Evolutionary conservation across 2,113 vertebrate genomes (phyloP), one percentile per base, ranked within the genome.

Genomic region (Paradoxurus hermaphroditus): DNA sequence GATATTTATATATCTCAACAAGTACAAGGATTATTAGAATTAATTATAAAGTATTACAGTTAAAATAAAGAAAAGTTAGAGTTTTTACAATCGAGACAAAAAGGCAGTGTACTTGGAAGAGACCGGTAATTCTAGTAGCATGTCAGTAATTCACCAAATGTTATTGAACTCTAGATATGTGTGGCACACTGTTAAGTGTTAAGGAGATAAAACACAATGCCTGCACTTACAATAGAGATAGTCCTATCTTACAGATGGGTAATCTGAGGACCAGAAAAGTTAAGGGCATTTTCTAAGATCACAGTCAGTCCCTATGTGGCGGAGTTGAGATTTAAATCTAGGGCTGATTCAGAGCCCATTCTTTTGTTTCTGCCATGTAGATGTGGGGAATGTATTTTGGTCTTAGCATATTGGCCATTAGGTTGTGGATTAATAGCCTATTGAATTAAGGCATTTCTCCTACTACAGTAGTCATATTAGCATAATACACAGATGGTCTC

Each of bases 321-420:
- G 86, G n/a, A 85, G 49, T 79, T 84, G 46, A 51, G 10, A 89
- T 97, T 84, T 88, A 87, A 91, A 81, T 75, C 27, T 49, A 93
- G 62, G 56, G 29, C 84, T 94, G 36, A 89, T 93, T 91, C 4
- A 90, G 70, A 78, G 67, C 39, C 59, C 3, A 9, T 92, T 89
- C 62, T 82, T 82, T 31, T 79, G 21, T 91, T 96, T 95, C 31
- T 95, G n/a, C 86, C 21, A 10, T 86, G 10, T 96, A 81, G n/a
- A 23, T 91, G 34, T 96, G 39, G n/a, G 53, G 56, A 92, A 79
- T 96, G 34, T 63, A 77, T 92, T 23, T 95, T 96, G 78, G 11
- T 94, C 31, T 94, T 34, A 79, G 31, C 56, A 59, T 88, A 91
- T 81, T 95, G 21, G 90, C 34, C 90, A 18, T 83, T 83, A 59